A percentile compares a stretch with the other conserved stretches of the same genome.
phyloP scores from a whole-genome alignment of 2,888 invertebrate genomes.

The Chirona hameri region DNA sequence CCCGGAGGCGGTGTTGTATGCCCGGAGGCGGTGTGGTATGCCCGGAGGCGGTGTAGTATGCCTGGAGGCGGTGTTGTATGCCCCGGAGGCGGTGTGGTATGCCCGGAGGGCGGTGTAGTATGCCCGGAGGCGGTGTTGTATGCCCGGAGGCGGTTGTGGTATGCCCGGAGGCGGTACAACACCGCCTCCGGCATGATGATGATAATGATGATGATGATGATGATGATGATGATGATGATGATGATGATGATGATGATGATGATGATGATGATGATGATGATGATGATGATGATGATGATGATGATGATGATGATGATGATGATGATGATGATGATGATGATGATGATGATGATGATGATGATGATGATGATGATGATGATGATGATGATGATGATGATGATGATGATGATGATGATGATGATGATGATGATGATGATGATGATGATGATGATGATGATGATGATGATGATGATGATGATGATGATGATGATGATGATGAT shows the following conservation, averaged over 20 bases:
- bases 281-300: slow-evolving; percentile 22
- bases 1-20: no score
- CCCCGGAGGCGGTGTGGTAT: no score
- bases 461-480: slow-evolving; percentile 22
- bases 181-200: no score
- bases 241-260: slow-evolving; percentile 22
- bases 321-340: slow-evolving; percentile 22
- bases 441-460: slow-evolving; percentile 22
- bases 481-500: slow-evolving; percentile 22
- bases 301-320: slow-evolving; percentile 22
- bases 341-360: slow-evolving; percentile 22
- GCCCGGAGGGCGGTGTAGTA: no score
- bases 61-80: no score
- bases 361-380: slow-evolving; percentile 22
- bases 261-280: slow-evolving; percentile 22
- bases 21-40: no score
- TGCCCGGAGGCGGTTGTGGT: no score
- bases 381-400: background rate
- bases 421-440: slow-evolving; percentile 12
- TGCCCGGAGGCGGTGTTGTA: no score
- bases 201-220: no score
- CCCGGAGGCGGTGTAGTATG: no score
- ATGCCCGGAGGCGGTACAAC: no score
- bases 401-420: background rate
- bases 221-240: slow-evolving; percentile 22